phyloP scores from a whole-genome alignment of 64 coral and sea anemone species.

The Pocillopora verrucosa region DNA sequence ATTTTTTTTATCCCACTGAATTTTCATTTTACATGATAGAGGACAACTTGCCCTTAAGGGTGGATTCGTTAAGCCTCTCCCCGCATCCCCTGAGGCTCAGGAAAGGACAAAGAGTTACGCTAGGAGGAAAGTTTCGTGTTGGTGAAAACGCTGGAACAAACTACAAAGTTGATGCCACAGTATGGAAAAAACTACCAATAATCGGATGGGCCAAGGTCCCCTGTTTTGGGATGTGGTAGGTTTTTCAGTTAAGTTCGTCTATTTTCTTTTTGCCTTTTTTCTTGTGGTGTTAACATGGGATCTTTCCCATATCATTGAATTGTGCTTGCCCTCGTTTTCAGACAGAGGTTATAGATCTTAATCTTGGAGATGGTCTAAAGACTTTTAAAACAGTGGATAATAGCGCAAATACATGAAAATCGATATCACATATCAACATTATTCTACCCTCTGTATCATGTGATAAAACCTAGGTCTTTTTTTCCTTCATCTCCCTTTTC shows the following conservation, averaged over 20 bases:
- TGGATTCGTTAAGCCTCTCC: not conserved
- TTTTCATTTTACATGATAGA: not conserved
- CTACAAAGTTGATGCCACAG: not conserved
- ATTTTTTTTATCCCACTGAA: too few relatives aligned
- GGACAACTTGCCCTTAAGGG: not conserved
- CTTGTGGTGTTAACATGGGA: not conserved
- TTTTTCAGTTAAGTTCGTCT: not conserved
- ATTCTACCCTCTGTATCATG: too few relatives aligned
- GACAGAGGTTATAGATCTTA: too few relatives aligned
- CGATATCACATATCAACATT: too few relatives aligned
- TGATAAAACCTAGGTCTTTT: too few relatives aligned
- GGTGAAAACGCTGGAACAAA: not conserved
- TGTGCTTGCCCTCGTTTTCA: too few relatives aligned
- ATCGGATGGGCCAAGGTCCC: not conserved
- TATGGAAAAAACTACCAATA: not conserved
- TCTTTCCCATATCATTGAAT: too few relatives aligned
- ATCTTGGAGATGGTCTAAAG: too few relatives aligned
- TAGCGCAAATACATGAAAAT: too few relatives aligned
- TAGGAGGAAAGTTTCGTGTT: constrained; percentile 3
- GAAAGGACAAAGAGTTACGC: not conserved
- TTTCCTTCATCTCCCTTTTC: too few relatives aligned
- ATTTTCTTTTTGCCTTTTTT: not conserved
- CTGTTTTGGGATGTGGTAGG: constrained; percentile 4
- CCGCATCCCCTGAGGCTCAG: not conserved
- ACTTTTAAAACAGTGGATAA: too few relatives aligned